Base-by-base conservation (phyloP, 2,888 invertebrate species). In the Caenorhabditis zanzibari region DNA sequence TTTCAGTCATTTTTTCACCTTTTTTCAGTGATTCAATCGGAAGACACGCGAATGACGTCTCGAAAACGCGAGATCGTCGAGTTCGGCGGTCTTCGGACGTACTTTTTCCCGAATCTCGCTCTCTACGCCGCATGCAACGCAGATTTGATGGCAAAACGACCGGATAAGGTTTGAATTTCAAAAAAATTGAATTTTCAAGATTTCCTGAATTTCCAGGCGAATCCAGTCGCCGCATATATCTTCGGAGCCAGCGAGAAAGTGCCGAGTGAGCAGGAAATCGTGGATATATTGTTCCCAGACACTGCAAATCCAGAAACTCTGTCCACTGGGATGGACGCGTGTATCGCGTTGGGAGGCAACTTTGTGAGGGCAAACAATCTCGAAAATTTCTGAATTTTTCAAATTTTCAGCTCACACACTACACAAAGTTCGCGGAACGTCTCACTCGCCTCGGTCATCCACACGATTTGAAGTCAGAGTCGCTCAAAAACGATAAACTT, bases 51-150 rank as follows among this genome's bases (percentile, higher is more conserved):
- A 22, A 61, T 41, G 58, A 12, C 12, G 44, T 2, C 26, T 3
- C 14, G 41, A 16, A 47, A 66, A 12, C 69, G 77, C 7, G 77
- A 77, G 26, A 49, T 61, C 1, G 38, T 77, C n/a, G 68, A 61
- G 5, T 69, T 63, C 26, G 44, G 7, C 22, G 77, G 77, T 4
- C 19, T 77, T 5, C 24, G 44, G 2, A 69, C 77, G 12, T 69
- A 61, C 22, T 63, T 77, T 12, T 77, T 77, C 44, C 69, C 77
- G 24, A 61, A 69, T 32, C 28, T 77, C 0, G 77, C 63, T 16
- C 63, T 77, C 6, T 69, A 77, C 24, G 61, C 69, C 1, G 32
- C 5, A 5, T 22, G 14, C 7, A 77, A 77, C 24, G 69, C 32
- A 4, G 32, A 77, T 2, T 2, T 52, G 9, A 28, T 77, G 22